phyloP scores from a whole-genome alignment of 1,140 invertebrate species.

The Mamestra configurata region DNA sequence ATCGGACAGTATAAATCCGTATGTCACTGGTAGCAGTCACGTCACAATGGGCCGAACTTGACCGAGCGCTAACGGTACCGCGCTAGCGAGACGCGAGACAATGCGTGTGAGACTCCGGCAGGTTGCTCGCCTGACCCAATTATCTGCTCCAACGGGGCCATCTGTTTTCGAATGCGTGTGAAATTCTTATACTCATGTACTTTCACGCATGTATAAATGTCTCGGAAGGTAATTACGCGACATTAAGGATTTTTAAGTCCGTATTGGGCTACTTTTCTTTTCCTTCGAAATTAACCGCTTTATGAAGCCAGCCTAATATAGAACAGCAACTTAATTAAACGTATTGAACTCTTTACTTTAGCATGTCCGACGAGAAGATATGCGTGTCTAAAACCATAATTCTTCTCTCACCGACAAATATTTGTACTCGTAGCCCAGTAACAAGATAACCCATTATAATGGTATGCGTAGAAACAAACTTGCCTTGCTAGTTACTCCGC shows the following conservation, averaged over 20 bases:
- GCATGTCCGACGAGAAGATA: background rate
- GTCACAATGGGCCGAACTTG: conserved; percentile 79
- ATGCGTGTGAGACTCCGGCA: conserved; percentile 81
- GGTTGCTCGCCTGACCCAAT: conserved; percentile 85
- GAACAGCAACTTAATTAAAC: background rate
- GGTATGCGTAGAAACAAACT: conserved; percentile 26
- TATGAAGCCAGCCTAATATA: background rate
- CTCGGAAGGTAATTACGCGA: background rate
- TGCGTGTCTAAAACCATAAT: conserved; percentile 28
- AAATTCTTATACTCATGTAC: conserved; percentile 64
- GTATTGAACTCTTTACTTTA: background rate
- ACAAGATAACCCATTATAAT: conserved; percentile 29
- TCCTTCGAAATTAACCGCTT: background rate
- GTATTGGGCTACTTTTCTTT: conserved; percentile 14
- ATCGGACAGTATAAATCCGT: conserved; percentile 60
- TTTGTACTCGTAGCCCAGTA: conserved; percentile 36
- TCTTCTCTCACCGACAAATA: conserved; percentile 9
- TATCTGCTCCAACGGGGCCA: conserved; percentile 74
- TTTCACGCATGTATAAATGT: conserved; percentile 61
- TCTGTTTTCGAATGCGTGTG: conserved; percentile 77
- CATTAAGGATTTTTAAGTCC: conserved; percentile 2
- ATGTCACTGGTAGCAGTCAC: conserved; percentile 68
- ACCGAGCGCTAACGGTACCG: conserved; percentile 81
- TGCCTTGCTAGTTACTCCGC: conserved; percentile 5
- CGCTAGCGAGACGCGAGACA: conserved; percentile 74